A percentile compares a stretch with the other conserved stretches of the same genome.
Conservation (phyloP, 2,113 vertebrate genomes). For the Prochilodus magdalenae region DNA sequence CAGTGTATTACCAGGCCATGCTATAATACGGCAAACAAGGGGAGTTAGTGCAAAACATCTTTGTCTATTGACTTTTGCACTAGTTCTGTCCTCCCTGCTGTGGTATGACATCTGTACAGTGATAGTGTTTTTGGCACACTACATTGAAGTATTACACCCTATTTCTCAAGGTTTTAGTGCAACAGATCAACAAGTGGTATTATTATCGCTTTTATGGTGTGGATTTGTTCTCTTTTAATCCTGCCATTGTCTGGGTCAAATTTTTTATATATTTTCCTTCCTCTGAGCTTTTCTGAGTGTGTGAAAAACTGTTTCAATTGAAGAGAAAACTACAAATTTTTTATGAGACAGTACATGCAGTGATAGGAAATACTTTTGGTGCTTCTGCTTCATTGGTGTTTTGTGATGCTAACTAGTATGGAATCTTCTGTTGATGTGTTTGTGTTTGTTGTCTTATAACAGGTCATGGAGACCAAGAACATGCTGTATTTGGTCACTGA, state of each 20-base stretch:
- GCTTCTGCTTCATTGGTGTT: not conserved
- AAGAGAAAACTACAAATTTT: not conserved
- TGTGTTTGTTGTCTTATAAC: constrained; percentile 27
- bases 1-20: no score
- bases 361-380: no score
- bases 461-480: constrained; percentile 99
- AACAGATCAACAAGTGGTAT: not conserved
- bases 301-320: not conserved
- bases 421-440: not conserved
- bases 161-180: not conserved
- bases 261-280: not conserved
- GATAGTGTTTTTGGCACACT: not conserved
- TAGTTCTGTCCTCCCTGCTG: not conserved
- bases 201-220: not conserved
- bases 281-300: not conserved
- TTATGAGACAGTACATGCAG: no score
- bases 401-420: not conserved
- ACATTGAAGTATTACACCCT: not conserved
- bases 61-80: not conserved
- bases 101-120: not conserved
- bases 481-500: constrained; percentile 86
- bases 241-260: not conserved
- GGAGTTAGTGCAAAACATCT: not conserved
- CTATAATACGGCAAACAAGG: not conserved
- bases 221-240: not conserved